Evolutionary conservation across 92 coral and sea anemone genomes (phyloP).

Genomic region (Actinostola sp.): DNA sequence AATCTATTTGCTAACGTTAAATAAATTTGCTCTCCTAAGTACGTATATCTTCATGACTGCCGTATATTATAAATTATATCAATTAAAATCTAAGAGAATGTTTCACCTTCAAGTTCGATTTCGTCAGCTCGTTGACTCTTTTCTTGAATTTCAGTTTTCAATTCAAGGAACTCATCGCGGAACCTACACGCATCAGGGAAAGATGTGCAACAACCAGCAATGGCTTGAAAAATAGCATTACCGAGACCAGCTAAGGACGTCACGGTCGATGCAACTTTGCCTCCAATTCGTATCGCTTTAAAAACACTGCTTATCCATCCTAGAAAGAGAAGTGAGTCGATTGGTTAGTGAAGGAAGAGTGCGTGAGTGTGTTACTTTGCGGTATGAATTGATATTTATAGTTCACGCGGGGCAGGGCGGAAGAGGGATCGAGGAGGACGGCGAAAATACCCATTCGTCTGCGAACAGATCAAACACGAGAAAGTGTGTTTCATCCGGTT

Average conservation of each 20-base stretch:
- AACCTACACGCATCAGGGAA: conserved; percentile 16
- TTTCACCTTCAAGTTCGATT: conserved; percentile 5
- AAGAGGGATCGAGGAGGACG: too few species aligned
- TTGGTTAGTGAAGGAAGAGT: too few species aligned
- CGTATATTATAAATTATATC: too few species aligned
- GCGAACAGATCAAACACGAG: too few species aligned
- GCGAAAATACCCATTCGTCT: too few species aligned
- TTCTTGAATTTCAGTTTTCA: conserved; percentile 4
- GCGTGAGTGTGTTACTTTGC: too few species aligned
- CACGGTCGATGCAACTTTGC: conserved; percentile 2
- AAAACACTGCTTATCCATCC: conserved; percentile 13
- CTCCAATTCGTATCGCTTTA: not conserved
- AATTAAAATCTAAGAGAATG: not conserved
- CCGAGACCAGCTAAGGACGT: conserved; percentile 13
- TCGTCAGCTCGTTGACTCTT: conserved; percentile 26
- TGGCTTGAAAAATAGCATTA: conserved; percentile 16
- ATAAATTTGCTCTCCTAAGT: too few species aligned
- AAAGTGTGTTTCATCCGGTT: too few species aligned
- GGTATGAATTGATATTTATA: too few species aligned
- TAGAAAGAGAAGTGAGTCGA: not conserved
- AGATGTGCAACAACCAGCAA: conserved; percentile 21
- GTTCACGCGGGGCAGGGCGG: too few species aligned
- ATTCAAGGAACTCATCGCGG: conserved; percentile 7
- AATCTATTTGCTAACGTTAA: too few species aligned
- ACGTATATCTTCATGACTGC: too few species aligned